These are phyloP conservation scores for Clytia hemisphaerica DNA, from an alignment of 30 jellyfish, hydroid and myxozoan species.

Conservation along the genomic window DNA sequence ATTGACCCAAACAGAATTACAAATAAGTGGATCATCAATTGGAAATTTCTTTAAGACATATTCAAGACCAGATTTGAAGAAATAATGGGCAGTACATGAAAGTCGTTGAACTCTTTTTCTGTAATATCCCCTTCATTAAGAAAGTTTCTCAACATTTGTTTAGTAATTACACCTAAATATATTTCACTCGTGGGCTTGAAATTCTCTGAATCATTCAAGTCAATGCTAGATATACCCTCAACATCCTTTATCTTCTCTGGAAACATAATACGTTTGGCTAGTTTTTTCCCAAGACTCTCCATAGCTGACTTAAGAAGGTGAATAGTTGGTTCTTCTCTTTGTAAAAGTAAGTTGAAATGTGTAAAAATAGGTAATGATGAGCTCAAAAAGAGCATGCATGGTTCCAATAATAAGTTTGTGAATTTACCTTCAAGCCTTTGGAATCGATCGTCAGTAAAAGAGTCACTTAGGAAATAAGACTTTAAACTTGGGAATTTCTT, in stretches of 20 bases:
- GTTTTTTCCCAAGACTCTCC: conserved; percentile 34
- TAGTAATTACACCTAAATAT: conserved; percentile 34
- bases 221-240: conserved; percentile 5
- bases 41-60: conserved; percentile 30
- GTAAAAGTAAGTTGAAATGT: conserved; percentile 34
- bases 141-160: neutral
- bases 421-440: conserved; percentile 21
- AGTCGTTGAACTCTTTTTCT: conserved; percentile 15
- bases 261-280: conserved; percentile 35
- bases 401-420: conserved; percentile 24
- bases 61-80: neutral
- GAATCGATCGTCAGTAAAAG: conserved; percentile 30
- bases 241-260: conserved; percentile 19
- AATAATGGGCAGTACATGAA: too few species aligned
- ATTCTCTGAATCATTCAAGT: conserved; percentile 21
- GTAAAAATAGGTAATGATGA: conserved; percentile 41
- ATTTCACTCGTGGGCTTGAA: conserved; percentile 19
- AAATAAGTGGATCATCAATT: conserved; percentile 10
- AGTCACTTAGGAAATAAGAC: conserved; percentile 30
- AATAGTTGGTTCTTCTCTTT: conserved; percentile 43
- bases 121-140: conserved; percentile 44
- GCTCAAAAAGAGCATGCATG: conserved; percentile 3
- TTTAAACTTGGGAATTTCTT: conserved; percentile 19
- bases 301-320: conserved; percentile 33
- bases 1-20: conserved; percentile 40